These are phyloP conservation scores for Drosophila nigrodunni DNA, from an alignment of 1,140 invertebrate genomes.

Conservation along the genomic window DNA sequence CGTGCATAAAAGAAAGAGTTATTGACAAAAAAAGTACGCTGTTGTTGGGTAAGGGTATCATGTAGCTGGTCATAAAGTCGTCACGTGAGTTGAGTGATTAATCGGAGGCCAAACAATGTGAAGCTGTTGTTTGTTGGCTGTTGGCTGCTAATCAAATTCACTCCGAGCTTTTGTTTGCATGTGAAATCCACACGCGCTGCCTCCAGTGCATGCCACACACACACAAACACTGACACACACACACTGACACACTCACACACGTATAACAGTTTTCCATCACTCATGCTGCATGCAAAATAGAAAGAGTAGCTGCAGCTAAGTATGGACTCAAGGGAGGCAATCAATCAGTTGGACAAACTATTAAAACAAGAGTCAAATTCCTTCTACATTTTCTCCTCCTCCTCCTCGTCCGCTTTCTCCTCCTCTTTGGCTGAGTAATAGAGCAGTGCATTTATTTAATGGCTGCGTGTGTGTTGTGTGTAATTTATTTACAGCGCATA, in stretches of 20 bases:
- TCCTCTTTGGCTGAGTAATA: slow-evolving; percentile 2
- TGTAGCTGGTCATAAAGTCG: neutral
- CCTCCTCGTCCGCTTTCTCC: neutral
- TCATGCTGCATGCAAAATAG: slow-evolving; percentile 36
- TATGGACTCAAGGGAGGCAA: slow-evolving; percentile 24
- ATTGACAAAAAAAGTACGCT: too few species aligned
- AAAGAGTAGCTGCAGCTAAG: slow-evolving; percentile 12
- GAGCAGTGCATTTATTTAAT: slow-evolving; percentile 47
- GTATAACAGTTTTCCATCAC: slow-evolving; percentile 35
- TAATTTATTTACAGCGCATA: slow-evolving; percentile 7
- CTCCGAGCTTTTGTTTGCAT: slow-evolving; percentile 51
- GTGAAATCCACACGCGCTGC: slow-evolving; percentile 46
- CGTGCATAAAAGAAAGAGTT: neutral
- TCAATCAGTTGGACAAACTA: slow-evolving; percentile 68
- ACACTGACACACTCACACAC: neutral
- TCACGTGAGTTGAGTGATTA: slow-evolving; percentile 19
- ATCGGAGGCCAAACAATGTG: slow-evolving; percentile 32
- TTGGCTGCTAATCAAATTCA: slow-evolving; percentile 56
- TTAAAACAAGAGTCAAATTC: slow-evolving; percentile 35
- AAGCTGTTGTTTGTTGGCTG: slow-evolving; percentile 10
- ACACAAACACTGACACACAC: slow-evolving; percentile 24
- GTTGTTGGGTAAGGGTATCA: neutral
- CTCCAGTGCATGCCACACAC: slow-evolving; percentile 13
- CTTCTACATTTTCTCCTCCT: neutral
- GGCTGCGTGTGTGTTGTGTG: neutral